Base-by-base conservation (phyloP, 2,888 invertebrate species). In the Tyria jacobaeae region DNA sequence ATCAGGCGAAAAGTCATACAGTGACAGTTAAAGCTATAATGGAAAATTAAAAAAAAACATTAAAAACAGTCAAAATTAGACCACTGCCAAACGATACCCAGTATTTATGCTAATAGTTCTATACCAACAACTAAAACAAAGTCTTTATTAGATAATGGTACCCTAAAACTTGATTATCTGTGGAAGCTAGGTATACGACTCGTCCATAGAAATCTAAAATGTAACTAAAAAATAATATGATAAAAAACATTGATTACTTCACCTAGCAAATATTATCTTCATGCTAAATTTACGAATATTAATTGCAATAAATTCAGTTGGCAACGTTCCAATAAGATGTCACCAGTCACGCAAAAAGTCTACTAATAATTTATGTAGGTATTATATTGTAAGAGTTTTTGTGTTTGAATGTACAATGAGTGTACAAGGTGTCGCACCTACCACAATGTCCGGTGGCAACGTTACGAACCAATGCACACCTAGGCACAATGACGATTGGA, bases 381-480 rank as follows among this genome's bases (percentile, higher is more conserved):
- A 74, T 69, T 68, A 72, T 60, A 77, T 63, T 75, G 73, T 72
- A 57, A 64, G 59, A 68, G 64, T 77, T 80, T 75, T 78, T 80
- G 74, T 76, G 17, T 37, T 63, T 27, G 64, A 73, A 60, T 73
- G 72, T 79, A 76, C 80, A 71, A 71, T 78, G 75, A 76, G 68
- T 70, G 80, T 76, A 80, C 81, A 80, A 83, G 81, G 82, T 82
- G 80, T 80, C 77, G 71, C 72, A 60, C 80, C 82, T 79, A 84
- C 88, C 88, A 79, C 89, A 89, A 83, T 85, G 88, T 89, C 89
- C 90, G 89, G 87, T 79, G 81, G 77, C 77, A 72, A 75, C 82
- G 88, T 87, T 81, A 87, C 88, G 86, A 75, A 60, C 80, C 84
- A 87, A 79, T 86, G 87, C 78, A 66, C 86, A 81, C 80, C 78